phyloP scores from a whole-genome alignment of 2,888 invertebrate species.

The Bimastos eiseni region DNA sequence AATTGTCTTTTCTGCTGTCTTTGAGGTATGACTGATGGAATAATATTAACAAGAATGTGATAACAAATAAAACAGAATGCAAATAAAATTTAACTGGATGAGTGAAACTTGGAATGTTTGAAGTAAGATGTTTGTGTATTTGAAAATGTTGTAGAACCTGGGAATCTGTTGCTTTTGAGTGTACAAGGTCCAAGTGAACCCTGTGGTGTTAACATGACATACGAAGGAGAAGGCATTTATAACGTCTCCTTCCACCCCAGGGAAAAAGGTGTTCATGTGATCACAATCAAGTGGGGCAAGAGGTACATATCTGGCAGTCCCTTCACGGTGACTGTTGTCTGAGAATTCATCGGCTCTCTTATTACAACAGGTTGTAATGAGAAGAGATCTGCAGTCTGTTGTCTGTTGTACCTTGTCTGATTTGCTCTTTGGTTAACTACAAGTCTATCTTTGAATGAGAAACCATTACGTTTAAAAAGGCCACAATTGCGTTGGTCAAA shows the following conservation, averaged over 20 bases:
- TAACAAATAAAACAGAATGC: not conserved
- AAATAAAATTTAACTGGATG: not conserved
- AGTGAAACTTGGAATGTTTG: not conserved
- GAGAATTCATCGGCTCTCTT: not conserved
- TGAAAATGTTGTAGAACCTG: conserved; percentile 19
- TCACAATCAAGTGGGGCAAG: conserved; percentile 18
- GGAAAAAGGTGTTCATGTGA: not conserved
- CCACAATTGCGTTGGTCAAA: conserved; percentile 2
- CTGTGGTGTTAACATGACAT: conserved; percentile 9
- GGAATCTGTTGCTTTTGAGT: not conserved
- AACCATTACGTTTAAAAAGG: not conserved
- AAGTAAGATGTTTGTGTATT: not conserved
- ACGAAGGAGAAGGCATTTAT: conserved; percentile 21
- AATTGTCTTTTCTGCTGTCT: not conserved
- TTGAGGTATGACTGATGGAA: not conserved
- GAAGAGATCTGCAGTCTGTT: not conserved
- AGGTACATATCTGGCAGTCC: not conserved
- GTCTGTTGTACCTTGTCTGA: not conserved
- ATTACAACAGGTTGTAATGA: not conserved
- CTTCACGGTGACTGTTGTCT: not conserved
- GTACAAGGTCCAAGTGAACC: conserved; percentile 19
- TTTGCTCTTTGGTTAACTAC: not conserved
- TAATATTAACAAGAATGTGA: not conserved
- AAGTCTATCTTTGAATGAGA: not conserved
- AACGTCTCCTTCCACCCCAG: not conserved